Percentiles rank a stretch among this genome's conserved stretches.
phyloP scores from a whole-genome alignment of 2,888 invertebrate genomes.

The Drosophila paramelanica region DNA sequence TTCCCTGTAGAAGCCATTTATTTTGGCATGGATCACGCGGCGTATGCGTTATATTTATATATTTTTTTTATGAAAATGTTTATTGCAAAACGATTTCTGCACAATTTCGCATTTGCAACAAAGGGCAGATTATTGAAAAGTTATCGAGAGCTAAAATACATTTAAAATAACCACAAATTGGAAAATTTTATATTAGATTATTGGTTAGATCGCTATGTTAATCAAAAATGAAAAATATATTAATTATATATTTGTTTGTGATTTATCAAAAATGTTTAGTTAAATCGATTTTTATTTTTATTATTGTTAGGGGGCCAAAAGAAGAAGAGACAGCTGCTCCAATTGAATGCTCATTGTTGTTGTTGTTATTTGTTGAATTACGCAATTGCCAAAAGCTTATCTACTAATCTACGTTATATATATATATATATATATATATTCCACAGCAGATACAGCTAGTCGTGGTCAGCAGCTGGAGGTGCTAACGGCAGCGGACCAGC shows the following conservation, averaged over 20 bases:
- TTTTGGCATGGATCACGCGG: conserved; percentile 11
- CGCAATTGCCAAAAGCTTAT: not conserved
- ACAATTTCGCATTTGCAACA: not conserved
- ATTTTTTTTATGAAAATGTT: conserved; percentile 1
- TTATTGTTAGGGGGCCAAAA: conserved; percentile 60
- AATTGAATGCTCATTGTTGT: conserved; percentile 56
- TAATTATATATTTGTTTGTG: too few species aligned
- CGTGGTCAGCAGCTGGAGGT: conserved; percentile 73
- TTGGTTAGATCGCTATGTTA: too few species aligned
- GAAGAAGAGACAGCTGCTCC: conserved; percentile 3
- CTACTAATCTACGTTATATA: not conserved
- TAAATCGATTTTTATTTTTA: too few species aligned
- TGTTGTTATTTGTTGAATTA: conserved; percentile 39
- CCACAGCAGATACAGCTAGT: conserved; percentile 55
- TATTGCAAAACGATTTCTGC: conserved; percentile 18
- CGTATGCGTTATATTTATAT: conserved; percentile 32
- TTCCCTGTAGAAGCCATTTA: conserved; percentile 24
- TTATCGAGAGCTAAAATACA: not conserved
- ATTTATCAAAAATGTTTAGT: too few species aligned
- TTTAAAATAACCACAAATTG: too few species aligned
- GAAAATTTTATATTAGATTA: too few species aligned
- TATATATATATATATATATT: conserved; percentile 8
- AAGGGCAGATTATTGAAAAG: not conserved
- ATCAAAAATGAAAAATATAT: too few species aligned
- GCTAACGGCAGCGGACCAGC: conserved; percentile 78